These are phyloP conservation scores for Zosterops hypoxanthus DNA, from an alignment of 2,113 vertebrate species.

Conservation along the genomic window DNA sequence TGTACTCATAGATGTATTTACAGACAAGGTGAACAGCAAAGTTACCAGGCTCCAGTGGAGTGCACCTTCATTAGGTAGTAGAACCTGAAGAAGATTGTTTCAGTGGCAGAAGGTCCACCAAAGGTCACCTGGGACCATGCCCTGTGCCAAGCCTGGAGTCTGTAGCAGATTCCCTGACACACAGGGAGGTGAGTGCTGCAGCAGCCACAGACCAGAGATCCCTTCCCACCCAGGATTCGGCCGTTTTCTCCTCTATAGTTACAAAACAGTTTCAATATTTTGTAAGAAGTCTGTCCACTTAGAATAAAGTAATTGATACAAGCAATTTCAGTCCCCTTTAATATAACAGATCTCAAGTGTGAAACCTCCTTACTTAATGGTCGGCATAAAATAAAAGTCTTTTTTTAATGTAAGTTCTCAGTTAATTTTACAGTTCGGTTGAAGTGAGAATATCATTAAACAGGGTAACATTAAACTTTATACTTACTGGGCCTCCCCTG, in stretches of 20 bases:
- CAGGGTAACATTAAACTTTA: neutral
- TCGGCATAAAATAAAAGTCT: slow-evolving; percentile 70
- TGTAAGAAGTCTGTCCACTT: neutral
- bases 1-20: no score
- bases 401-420: slow-evolving; percentile 64
- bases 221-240: neutral
- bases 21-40: neutral
- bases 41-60: neutral
- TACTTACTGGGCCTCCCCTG: neutral
- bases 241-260: neutral
- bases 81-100: neutral
- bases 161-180: neutral
- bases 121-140: fast-evolving
- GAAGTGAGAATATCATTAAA: slow-evolving; percentile 55
- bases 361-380: slow-evolving; percentile 71
- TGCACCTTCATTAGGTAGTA: neutral
- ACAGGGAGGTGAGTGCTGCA: neutral
- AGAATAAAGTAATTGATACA: slow-evolving; percentile 59
- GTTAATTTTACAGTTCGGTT: slow-evolving; percentile 70
- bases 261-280: neutral
- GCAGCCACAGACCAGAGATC: neutral
- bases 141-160: fast-evolving
- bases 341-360: slow-evolving; percentile 62
- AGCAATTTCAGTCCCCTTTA: slow-evolving; percentile 58
- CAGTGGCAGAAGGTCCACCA: neutral